Evolutionary conservation across 2,888 invertebrate species (phyloP), one percentile per base, ranked within the genome.

Genomic region (Stenurella melanura): DNA sequence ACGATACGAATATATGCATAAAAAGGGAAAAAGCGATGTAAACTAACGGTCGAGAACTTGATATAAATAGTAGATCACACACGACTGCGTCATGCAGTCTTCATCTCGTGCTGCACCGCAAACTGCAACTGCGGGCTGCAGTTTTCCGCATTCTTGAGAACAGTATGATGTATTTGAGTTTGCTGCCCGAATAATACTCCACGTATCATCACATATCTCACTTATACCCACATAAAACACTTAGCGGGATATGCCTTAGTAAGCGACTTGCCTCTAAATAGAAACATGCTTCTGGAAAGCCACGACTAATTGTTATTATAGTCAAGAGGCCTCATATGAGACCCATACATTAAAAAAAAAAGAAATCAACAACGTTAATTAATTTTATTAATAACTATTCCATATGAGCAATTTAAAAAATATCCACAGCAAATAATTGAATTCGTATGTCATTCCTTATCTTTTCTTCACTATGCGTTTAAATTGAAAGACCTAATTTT

Each of bases 1-100:
- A 73, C 73, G 64, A 74, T 77, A 77, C 30, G 34, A 64, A 30
- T 54, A 67, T 21, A 26, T 57, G 54, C 42, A 30, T 67, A 67
- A 67, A 76, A 63, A 50, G 57, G 60, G 61, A 75, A 76, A 78
- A 75, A 74, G 72, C 66, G 58, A 69, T 75, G 64, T 60, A 67
- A 73, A 58, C 73, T 78, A 78, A 78, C 78, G 78, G 78, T 78
- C 26, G 70, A 60, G 64, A 56, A 64, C 67, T 58, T 38, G 78
- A 71, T 74, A 73, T 73, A 76, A 75, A 82, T 81, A 80, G 80
- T 79, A 80, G 82, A 82, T 82, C 81, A 80, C 80, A 81, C 77
- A 81, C 79, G 78, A 68, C 64, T 75, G 78, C 81, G 78, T 81
- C 81, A 81, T 76, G 80, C 78, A 75, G 80, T 78, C 79, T 80